Evolutionary conservation across 2,888 invertebrate genomes (phyloP), one percentile per base, ranked within the genome.

Genomic region (Tachina fera): DNA sequence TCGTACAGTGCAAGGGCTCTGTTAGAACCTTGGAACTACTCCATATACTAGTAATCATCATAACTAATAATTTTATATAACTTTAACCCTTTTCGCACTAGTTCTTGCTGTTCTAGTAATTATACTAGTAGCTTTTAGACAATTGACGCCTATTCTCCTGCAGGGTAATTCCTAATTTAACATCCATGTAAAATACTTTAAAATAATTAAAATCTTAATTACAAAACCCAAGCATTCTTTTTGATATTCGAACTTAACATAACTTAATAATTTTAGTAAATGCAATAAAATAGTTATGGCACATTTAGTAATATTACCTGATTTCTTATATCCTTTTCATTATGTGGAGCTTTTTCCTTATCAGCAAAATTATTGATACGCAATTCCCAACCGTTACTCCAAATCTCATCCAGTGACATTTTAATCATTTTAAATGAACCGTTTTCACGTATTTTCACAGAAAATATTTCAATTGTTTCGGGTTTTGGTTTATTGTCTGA

Each of bases 401-500:
- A 96, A 91, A 96, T 95, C 87, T 95, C 94, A 90, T 94, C 93
- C 90, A 96, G 92, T 87, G 94, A 94, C 88, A 94, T 94, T 92
- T 93, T 94, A 87, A 94, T 92, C 88, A 95, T 94, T 91, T 95
- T 95, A 81, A 92, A 92, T 92, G 94, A 94, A 87, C 95, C 94
- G 88, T 92, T 92, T 83, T 91, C 91, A 43, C 91, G 91, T 86
- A 91, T 91, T 90, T 92, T 92, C 84, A 95, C 94, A 87, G 95
- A 95, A 94, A 94, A 95, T 90, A 96, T 94, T 89, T 95, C 95
- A 93, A 96, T 94, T 93, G 95, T 94, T 92, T 95, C 95, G 91
- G 95, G 94, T 94, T 95, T 95, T 93, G 95, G 95, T 93, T 95
- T 95, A 93, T 95, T 95, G 93, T 96, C 96, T 96, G 93, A 89